Percentiles rank a stretch among this genome's conserved stretches.
Evolutionary conservation across 1,140 invertebrate species (phyloP).

Genomic region (Saccostrea cuccullata): DNA sequence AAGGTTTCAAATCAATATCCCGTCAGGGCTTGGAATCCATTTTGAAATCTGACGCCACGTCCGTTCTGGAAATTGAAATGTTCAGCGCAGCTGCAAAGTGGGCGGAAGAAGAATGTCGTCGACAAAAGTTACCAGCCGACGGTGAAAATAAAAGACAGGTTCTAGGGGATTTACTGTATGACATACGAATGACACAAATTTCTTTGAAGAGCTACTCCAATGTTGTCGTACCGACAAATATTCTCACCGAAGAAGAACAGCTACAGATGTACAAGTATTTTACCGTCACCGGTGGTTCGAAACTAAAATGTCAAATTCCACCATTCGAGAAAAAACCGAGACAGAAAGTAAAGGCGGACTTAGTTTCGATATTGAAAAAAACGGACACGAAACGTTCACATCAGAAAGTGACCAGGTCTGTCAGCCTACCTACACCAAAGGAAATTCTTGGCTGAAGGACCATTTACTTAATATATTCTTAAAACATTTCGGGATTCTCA

Average conservation of each 20-base stretch:
- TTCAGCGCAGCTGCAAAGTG: conserved; percentile 48
- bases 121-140: neutral
- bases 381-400: neutral
- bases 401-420: neutral
- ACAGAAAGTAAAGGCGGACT: neutral
- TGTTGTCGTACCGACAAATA: conserved; percentile 42
- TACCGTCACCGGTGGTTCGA: conserved; percentile 14
- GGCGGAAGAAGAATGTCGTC: conserved; percentile 46
- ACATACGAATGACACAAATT: conserved; percentile 42
- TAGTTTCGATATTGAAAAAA: neutral
- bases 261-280: conserved; percentile 52
- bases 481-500: too few species aligned
- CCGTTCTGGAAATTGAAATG: conserved; percentile 46
- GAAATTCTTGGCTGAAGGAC: neutral
- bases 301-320: neutral
- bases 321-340: conserved; percentile 6
- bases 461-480: too few species aligned
- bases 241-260: conserved; percentile 49
- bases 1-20: conserved; percentile 38
- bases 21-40: conserved; percentile 33
- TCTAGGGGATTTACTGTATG: conserved; percentile 43
- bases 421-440: neutral
- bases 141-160: conserved; percentile 34
- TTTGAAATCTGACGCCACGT: conserved; percentile 44
- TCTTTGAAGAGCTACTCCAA: conserved; percentile 46